These are phyloP conservation scores for Tokudaia tokunoshimensis DNA, from an alignment of 2,797 vertebrate genomes.

Conservation along the genomic window DNA sequence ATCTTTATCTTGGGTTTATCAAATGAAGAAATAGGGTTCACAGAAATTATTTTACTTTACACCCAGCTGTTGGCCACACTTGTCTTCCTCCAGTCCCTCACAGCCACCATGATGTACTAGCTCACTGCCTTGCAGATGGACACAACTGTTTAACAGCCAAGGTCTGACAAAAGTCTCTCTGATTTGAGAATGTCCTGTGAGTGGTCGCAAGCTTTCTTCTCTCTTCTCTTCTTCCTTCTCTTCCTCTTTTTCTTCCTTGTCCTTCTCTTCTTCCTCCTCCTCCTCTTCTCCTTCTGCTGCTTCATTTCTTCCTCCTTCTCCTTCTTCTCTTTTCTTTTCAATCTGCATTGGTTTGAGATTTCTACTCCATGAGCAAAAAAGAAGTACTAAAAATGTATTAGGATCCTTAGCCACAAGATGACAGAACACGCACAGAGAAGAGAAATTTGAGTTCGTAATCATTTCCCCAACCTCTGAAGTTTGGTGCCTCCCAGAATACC, in stretches of 20 bases:
- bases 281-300: rapidly evolving
- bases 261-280: rapidly evolving
- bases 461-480: conserved; percentile 28
- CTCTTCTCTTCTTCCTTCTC: too few relatives aligned
- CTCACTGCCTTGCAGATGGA: background rate
- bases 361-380: conserved; percentile 38
- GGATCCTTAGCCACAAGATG: background rate
- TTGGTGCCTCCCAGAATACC: background rate
- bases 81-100: background rate
- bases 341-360: conserved; percentile 1
- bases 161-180: background rate
- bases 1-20: background rate
- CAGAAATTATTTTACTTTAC: background rate
- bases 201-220: background rate
- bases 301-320: rapidly evolving
- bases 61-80: background rate
- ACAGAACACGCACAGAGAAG: background rate
- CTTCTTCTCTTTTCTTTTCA: background rate
- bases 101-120: background rate
- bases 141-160: background rate
- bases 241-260: rapidly evolving
- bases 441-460: background rate
- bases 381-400: background rate
- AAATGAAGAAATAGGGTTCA: conserved; percentile 20
- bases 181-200: background rate